phyloP scores from a whole-genome alignment of 2,113 vertebrate genomes.

The Elgaria multicarinata region DNA sequence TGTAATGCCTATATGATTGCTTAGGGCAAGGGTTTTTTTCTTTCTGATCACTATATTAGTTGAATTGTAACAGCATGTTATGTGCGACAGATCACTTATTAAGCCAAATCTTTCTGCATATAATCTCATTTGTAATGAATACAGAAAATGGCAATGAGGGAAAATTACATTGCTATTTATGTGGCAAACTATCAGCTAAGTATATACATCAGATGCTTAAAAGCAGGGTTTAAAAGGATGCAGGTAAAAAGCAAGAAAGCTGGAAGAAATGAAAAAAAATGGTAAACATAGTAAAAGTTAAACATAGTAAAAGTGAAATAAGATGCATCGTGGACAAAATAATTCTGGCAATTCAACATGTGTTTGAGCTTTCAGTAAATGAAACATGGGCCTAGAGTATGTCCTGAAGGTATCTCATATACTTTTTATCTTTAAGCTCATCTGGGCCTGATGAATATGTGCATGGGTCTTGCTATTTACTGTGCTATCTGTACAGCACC shows the following conservation, averaged over 20 bases:
- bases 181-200: background rate
- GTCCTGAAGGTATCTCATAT: background rate
- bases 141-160: slow-evolving; percentile 17
- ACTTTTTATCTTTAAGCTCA: background rate
- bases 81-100: slow-evolving; percentile 16
- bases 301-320: too few species aligned
- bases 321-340: background rate
- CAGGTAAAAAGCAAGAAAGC: background rate
- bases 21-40: slow-evolving; percentile 40
- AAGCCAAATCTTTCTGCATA: slow-evolving; percentile 33
- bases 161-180: background rate
- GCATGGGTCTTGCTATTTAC: too few species aligned
- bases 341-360: background rate
- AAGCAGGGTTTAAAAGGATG: background rate
- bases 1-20: slow-evolving; percentile 40
- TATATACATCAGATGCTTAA: background rate
- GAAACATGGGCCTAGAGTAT: background rate
- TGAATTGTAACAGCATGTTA: slow-evolving; percentile 24
- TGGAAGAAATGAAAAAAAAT: background rate
- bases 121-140: slow-evolving; percentile 12
- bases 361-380: background rate
- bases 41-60: slow-evolving; percentile 40
- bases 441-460: background rate
- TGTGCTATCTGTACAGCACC: too few species aligned
- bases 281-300: background rate